phyloP scores from a whole-genome alignment of 2,797 vertebrate species.

The Vespertilio murinus region DNA sequence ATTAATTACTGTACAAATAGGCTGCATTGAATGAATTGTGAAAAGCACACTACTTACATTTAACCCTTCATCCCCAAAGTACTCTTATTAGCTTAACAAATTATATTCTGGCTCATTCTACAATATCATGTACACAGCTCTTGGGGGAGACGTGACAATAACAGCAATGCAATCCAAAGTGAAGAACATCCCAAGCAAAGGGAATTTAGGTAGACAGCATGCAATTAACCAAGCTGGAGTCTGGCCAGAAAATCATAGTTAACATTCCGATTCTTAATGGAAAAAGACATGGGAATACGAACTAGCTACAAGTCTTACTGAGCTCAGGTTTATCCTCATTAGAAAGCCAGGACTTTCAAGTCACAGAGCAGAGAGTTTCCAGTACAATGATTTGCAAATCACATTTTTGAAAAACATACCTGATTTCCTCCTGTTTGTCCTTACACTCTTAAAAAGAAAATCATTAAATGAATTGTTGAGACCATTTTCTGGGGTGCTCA shows the following conservation, averaged over 20 bases:
- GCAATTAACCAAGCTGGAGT: constrained; percentile 76
- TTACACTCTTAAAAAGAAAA: constrained; percentile 33
- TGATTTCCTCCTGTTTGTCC: constrained; percentile 39
- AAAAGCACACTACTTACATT: constrained; percentile 74
- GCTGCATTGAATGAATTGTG: constrained; percentile 65
- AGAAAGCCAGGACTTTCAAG: constrained; percentile 43
- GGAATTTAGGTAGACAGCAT: constrained; percentile 76
- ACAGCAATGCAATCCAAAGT: constrained; percentile 43
- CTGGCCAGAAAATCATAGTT: constrained; percentile 70
- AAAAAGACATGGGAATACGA: constrained; percentile 74
- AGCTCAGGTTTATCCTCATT: constrained; percentile 66
- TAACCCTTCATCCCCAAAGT: constrained; percentile 75
- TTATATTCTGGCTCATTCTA: constrained; percentile 74
- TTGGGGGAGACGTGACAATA: constrained; percentile 68
- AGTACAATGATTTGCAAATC: constrained; percentile 40
- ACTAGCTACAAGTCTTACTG: constrained; percentile 63
- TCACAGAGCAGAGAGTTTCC: constrained; percentile 41
- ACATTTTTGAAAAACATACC: constrained; percentile 46
- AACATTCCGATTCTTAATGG: constrained; percentile 71
- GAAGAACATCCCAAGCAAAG: constrained; percentile 69
- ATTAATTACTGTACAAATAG: constrained; percentile 75
- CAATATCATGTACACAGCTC: constrained; percentile 64
- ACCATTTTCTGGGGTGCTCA: not conserved
- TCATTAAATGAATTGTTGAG: not conserved
- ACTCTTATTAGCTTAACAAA: constrained; percentile 77